phyloP scores from a whole-genome alignment of 1,140 invertebrate species.

The Macrotrachela quadricornifera region DNA sequence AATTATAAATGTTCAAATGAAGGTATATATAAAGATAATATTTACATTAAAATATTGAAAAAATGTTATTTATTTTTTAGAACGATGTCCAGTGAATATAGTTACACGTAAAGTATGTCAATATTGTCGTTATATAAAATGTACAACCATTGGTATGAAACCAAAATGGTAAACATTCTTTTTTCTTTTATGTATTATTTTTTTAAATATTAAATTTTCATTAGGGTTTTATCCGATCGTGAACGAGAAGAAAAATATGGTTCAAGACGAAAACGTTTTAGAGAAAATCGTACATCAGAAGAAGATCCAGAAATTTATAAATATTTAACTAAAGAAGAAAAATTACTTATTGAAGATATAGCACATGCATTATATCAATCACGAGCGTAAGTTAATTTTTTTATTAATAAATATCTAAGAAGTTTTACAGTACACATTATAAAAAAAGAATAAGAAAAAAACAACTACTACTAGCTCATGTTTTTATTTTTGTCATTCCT shows the following conservation, averaged over 20 bases:
- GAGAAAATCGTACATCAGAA: neutral
- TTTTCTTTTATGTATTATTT: too few species aligned
- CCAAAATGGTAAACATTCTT: neutral
- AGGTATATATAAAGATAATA: too few species aligned
- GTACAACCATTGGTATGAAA: neutral
- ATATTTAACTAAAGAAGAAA: neutral
- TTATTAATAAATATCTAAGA: neutral
- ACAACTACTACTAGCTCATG: too few species aligned
- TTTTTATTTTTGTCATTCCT: too few species aligned
- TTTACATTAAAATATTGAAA: too few species aligned
- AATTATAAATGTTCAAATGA: too few species aligned
- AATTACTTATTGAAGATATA: neutral
- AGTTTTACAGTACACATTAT: neutral
- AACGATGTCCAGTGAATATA: too few species aligned
- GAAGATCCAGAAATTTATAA: neutral
- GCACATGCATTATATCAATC: neutral
- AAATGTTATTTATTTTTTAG: too few species aligned
- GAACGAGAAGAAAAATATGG: constrained; percentile 7
- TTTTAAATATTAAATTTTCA: too few species aligned
- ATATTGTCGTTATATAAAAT: neutral
- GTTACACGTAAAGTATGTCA: neutral
- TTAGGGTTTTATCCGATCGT: constrained; percentile 3
- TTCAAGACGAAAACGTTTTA: constrained; percentile 2
- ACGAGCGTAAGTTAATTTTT: neutral
- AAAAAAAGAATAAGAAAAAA: neutral